Evolutionary conservation across 23 tunicate genomes (phyloP).

Genomic region (Ascidia mentula): DNA sequence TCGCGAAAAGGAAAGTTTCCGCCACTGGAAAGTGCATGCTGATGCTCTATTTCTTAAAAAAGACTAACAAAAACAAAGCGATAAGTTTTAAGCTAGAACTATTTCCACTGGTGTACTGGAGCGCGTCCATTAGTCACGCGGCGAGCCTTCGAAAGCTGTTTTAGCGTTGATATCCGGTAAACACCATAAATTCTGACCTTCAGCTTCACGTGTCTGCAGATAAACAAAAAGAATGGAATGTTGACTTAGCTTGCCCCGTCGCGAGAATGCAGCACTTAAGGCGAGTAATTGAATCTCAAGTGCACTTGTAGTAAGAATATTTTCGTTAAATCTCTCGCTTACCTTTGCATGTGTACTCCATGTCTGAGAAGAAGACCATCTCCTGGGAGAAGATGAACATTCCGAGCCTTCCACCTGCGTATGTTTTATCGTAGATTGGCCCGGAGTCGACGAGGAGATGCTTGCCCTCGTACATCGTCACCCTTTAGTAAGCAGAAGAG

Average conservation of each 20-base stretch:
- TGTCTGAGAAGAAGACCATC: conserved; percentile 90
- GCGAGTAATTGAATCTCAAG: not conserved
- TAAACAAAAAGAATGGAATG: conserved; percentile 1
- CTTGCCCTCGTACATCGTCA: conserved; percentile 87
- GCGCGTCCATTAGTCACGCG: conserved; percentile 2
- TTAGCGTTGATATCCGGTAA: not conserved
- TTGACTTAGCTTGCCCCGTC: not conserved
- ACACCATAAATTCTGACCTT: not conserved
- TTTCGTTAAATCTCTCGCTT: not conserved
- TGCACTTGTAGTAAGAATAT: no score
- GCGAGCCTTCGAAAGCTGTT: not conserved
- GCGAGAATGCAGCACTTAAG: not conserved
- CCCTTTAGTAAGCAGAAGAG: conserved; percentile 32
- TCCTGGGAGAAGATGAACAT: conserved; percentile 89
- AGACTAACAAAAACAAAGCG: no score
- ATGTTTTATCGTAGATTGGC: conserved; percentile 72
- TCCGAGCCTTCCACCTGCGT: conserved; percentile 87
- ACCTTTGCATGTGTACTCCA: conserved; percentile 95
- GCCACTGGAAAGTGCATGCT: no score
- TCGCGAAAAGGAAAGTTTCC: no score
- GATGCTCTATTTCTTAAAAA: no score
- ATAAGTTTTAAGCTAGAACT: no score
- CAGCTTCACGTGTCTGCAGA: conserved; percentile 7
- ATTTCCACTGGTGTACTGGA: no score
- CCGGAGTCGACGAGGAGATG: conserved; percentile 84